phyloP scores from a whole-genome alignment of 1,140 invertebrate genomes.

The Rhyzopertha dominica region DNA sequence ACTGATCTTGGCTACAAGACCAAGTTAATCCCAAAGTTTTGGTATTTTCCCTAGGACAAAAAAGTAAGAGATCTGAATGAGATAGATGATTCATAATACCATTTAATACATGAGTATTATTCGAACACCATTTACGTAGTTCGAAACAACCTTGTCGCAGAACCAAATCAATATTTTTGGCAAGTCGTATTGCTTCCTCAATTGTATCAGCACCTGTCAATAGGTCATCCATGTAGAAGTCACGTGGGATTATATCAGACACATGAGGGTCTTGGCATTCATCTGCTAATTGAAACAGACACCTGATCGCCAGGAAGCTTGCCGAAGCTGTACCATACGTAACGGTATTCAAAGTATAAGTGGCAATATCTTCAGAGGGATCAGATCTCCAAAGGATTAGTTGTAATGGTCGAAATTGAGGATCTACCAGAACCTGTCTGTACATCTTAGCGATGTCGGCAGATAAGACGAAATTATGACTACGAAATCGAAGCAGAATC shows the following conservation, averaged over 20 bases:
- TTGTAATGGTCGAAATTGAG: slow-evolving; percentile 37
- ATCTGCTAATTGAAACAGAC: slow-evolving; percentile 34
- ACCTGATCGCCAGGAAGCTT: slow-evolving; percentile 37
- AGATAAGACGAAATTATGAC: slow-evolving; percentile 16
- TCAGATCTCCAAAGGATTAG: slow-evolving; percentile 41
- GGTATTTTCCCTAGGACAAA: slow-evolving; percentile 6
- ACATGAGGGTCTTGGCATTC: slow-evolving; percentile 31
- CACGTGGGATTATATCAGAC: slow-evolving; percentile 27
- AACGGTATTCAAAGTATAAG: slow-evolving; percentile 35
- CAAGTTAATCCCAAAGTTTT: slow-evolving; percentile 42
- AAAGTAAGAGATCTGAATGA: not conserved
- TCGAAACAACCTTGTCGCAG: slow-evolving; percentile 21
- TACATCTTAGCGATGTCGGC: slow-evolving; percentile 50
- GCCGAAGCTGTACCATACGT: slow-evolving; percentile 40
- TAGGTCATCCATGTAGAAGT: slow-evolving; percentile 49
- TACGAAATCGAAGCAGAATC: slow-evolving; percentile 27
- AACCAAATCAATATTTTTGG: slow-evolving; percentile 24
- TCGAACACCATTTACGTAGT: slow-evolving; percentile 28
- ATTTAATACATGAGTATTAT: slow-evolving; percentile 10
- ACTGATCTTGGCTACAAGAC: slow-evolving; percentile 31
- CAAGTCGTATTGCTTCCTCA: slow-evolving; percentile 23
- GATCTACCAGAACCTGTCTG: slow-evolving; percentile 39
- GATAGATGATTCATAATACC: not conserved
- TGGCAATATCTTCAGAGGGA: slow-evolving; percentile 19
- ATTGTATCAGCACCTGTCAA: slow-evolving; percentile 37